These are phyloP conservation scores for Chaitophorus viminalis DNA, from an alignment of 2,888 invertebrate species.

Conservation along the genomic window DNA sequence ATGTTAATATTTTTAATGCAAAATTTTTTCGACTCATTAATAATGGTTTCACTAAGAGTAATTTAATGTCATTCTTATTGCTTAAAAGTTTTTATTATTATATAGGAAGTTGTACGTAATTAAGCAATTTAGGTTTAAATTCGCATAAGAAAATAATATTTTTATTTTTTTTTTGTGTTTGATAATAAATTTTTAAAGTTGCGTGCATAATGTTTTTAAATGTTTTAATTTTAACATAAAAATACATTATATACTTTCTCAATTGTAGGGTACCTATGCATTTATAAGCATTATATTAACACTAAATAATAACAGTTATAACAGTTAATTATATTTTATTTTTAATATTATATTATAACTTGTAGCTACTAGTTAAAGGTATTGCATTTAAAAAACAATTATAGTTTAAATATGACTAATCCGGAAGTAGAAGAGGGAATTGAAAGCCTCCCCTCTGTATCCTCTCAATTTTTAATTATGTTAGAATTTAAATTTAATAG, in stretches of 20 bases:
- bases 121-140: not conserved
- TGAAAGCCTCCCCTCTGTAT: too few species aligned
- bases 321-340: not conserved
- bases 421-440: too few species aligned
- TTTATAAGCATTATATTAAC: not conserved
- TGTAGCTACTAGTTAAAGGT: not conserved
- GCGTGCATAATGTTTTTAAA: not conserved
- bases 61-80: not conserved
- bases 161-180: not conserved
- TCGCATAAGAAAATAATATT: not conserved
- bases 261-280: not conserved
- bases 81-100: not conserved
- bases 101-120: not conserved
- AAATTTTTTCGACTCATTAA: not conserved
- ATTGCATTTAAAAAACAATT: not conserved
- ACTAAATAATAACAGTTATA: not conserved
- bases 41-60: not conserved
- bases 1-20: not conserved
- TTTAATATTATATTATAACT: not conserved
- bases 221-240: not conserved
- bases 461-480: too few species aligned
- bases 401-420: not conserved
- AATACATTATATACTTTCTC: not conserved
- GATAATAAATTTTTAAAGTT: not conserved
- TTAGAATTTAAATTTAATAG: too few species aligned